These are phyloP conservation scores for Napeogenes sylphis DNA, from an alignment of 2,888 invertebrate species.

Conservation along the genomic window DNA sequence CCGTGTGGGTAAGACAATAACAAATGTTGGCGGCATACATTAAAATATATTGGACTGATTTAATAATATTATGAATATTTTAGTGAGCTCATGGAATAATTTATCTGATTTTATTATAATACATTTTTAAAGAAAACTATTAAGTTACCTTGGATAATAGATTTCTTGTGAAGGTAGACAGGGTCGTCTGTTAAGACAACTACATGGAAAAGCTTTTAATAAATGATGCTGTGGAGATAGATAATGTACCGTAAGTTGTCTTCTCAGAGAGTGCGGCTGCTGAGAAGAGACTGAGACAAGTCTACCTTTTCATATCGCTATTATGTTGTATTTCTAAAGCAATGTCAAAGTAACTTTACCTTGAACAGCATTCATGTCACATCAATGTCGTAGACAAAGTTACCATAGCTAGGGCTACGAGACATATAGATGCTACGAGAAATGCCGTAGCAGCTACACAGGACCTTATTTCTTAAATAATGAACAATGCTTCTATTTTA, in stretches of 20 bases:
- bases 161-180: too few species aligned
- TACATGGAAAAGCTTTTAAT: too few species aligned
- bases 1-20: too few species aligned
- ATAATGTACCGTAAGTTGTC: background rate
- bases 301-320: background rate
- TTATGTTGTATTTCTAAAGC: constrained; percentile 1
- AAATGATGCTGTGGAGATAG: background rate
- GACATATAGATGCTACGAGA: constrained; percentile 7
- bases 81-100: too few species aligned
- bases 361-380: background rate
- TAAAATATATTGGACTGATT: too few species aligned
- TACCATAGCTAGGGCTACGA: constrained; percentile 23
- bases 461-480: background rate
- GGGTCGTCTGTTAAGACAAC: too few species aligned
- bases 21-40: too few species aligned
- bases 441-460: constrained; percentile 22
- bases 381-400: background rate
- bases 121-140: too few species aligned
- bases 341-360: constrained; percentile 2
- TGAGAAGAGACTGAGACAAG: background rate
- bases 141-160: too few species aligned
- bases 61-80: too few species aligned
- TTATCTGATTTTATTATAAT: too few species aligned
- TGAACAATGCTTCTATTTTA: background rate
- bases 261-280: background rate